Evolutionary conservation across 92 coral and sea anemone species (phyloP).

Genomic region (Montipora capitata): DNA sequence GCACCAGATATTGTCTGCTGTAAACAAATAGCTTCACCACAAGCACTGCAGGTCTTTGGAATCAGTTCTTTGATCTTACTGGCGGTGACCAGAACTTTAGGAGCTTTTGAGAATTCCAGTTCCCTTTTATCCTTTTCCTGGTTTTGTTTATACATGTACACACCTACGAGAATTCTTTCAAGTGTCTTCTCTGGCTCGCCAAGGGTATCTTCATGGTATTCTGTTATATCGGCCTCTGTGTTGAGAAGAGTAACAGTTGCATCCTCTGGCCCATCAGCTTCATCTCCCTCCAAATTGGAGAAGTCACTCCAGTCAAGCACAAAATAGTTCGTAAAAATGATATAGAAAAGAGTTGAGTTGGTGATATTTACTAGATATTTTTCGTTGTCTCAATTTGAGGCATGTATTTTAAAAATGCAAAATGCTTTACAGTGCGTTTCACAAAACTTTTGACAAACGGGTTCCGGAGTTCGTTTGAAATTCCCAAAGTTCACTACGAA

Average conservation of each 20-base stretch:
- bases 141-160: neutral
- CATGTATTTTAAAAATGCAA: constrained; percentile 21
- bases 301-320: neutral
- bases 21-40: neutral
- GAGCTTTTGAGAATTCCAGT: neutral
- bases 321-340: neutral
- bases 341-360: neutral
- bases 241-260: neutral
- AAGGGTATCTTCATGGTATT: neutral
- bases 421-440: neutral
- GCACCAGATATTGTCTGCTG: neutral
- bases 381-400: neutral
- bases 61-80: constrained; percentile 1
- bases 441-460: too few species aligned
- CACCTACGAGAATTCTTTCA: neutral
- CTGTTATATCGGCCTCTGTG: neutral
- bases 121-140: neutral
- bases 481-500: too few species aligned
- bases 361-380: constrained; percentile 16
- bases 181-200: neutral
- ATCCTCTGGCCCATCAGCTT: neutral
- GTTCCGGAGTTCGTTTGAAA: too few species aligned
- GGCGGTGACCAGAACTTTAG: neutral
- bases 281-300: neutral
- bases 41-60: neutral